Percentiles rank a stretch among this genome's conserved stretches.
These are phyloP conservation scores for Drosophila leonis DNA, from an alignment of 2,888 invertebrate genomes.

Conservation along the genomic window DNA sequence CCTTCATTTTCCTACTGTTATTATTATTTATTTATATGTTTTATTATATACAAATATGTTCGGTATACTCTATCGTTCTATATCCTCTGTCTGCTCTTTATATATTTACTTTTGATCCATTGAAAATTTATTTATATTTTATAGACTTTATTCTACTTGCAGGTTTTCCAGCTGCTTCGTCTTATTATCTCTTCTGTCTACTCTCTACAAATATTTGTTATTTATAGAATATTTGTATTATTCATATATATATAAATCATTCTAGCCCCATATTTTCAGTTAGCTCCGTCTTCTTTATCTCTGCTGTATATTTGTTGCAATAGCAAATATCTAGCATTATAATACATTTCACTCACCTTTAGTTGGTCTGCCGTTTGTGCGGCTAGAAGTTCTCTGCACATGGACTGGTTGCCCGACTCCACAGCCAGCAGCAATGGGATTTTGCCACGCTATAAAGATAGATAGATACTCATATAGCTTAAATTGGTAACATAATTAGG, in stretches of 20 bases:
- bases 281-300: background rate
- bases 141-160: background rate
- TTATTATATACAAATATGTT: background rate
- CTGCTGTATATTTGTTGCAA: background rate
- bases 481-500: conserved; percentile 40
- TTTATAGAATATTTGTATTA: background rate
- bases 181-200: background rate
- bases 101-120: background rate
- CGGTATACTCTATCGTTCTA: background rate
- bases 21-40: background rate
- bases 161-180: background rate
- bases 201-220: background rate
- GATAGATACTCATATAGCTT: conserved; percentile 8
- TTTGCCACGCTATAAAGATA: conserved; percentile 91
- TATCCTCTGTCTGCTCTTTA: background rate
- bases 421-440: conserved; percentile 97
- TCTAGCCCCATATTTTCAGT: background rate
- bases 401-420: conserved; percentile 97
- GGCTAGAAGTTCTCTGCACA: conserved; percentile 96
- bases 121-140: background rate
- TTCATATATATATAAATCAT: too few relatives aligned
- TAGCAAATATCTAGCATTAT: background rate
- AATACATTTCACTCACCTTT: conserved; percentile 86
- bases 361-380: conserved; percentile 95
- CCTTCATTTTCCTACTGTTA: background rate